Conservation (phyloP, 2,888 invertebrate genomes). For the Monoplex corrugatus region DNA sequence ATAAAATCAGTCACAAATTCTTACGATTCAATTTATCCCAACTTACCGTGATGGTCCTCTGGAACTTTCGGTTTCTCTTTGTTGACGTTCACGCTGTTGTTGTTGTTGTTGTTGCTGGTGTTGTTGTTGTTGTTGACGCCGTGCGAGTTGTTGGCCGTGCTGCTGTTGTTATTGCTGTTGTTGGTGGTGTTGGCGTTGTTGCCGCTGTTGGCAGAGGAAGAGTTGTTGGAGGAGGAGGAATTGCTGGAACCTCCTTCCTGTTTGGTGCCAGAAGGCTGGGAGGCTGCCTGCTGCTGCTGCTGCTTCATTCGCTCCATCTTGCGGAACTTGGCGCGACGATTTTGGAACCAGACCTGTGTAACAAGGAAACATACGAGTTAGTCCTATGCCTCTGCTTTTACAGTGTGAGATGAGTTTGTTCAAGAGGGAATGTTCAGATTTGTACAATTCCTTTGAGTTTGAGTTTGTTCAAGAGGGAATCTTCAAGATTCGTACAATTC, state of each 20-base stretch:
- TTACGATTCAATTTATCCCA: too few relatives aligned
- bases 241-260: slow-evolving; percentile 56
- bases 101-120: too few relatives aligned
- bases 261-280: slow-evolving; percentile 50
- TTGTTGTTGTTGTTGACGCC: slow-evolving; percentile 36
- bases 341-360: slow-evolving; percentile 82
- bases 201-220: slow-evolving; percentile 58
- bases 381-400: too few relatives aligned
- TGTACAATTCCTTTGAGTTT: too few relatives aligned
- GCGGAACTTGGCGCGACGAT: slow-evolving; percentile 81
- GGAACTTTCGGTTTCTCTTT: slow-evolving; percentile 67
- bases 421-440: too few relatives aligned
- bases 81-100: too few relatives aligned
- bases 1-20: too few relatives aligned
- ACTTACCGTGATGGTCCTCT: slow-evolving; percentile 68
- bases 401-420: too few relatives aligned
- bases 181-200: slow-evolving; percentile 64
- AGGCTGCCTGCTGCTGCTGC: slow-evolving; percentile 70
- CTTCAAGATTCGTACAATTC: too few relatives aligned
- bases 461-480: too few relatives aligned
- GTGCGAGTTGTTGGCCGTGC: slow-evolving; percentile 21
- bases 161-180: slow-evolving; percentile 64
- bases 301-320: slow-evolving; percentile 81
- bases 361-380: too few relatives aligned
- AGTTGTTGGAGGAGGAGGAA: slow-evolving; percentile 62